Evolutionary conservation across 2,113 vertebrate species (phyloP).

Genomic region (Pimephales promelas): DNA sequence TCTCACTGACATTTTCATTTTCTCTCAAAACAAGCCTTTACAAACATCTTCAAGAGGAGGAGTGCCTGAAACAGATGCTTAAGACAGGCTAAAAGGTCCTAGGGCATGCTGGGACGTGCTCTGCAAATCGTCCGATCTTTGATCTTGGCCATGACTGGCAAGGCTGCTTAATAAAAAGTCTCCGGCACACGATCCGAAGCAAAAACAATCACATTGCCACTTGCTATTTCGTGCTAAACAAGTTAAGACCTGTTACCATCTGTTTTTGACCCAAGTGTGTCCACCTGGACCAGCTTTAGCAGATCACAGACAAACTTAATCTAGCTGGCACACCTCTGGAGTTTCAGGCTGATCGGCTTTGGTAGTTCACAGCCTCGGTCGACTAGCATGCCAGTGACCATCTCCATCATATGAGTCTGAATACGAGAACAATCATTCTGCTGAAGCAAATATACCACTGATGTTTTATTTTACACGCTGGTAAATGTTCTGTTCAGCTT

Average conservation of each 20-base stretch:
- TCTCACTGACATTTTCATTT: background rate
- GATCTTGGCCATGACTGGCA: background rate
- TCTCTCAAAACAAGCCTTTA: background rate
- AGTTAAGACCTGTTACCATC: slow-evolving; percentile 22
- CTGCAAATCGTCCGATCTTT: background rate
- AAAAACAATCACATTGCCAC: background rate
- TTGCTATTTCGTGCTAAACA: background rate
- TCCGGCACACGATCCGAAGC: background rate
- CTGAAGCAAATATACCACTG: background rate
- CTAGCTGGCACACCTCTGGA: slow-evolving; percentile 51
- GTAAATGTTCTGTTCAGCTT: background rate
- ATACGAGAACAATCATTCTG: background rate
- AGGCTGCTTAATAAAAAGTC: background rate
- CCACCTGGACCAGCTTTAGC: slow-evolving; percentile 57
- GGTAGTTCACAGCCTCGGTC: slow-evolving; percentile 59
- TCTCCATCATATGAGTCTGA: background rate
- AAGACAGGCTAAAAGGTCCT: slow-evolving; percentile 2
- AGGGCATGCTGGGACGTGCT: slow-evolving; percentile 10
- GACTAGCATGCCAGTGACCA: slow-evolving; percentile 62
- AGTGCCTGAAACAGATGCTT: slow-evolving; percentile 4
- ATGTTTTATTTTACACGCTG: background rate
- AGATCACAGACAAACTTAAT: background rate
- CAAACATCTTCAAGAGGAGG: background rate
- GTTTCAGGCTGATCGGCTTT: slow-evolving; percentile 65
- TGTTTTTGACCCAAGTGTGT: slow-evolving; percentile 66